Conservation (phyloP, 2,113 vertebrate genomes). For the Cyphomyrus discorhynchus region DNA sequence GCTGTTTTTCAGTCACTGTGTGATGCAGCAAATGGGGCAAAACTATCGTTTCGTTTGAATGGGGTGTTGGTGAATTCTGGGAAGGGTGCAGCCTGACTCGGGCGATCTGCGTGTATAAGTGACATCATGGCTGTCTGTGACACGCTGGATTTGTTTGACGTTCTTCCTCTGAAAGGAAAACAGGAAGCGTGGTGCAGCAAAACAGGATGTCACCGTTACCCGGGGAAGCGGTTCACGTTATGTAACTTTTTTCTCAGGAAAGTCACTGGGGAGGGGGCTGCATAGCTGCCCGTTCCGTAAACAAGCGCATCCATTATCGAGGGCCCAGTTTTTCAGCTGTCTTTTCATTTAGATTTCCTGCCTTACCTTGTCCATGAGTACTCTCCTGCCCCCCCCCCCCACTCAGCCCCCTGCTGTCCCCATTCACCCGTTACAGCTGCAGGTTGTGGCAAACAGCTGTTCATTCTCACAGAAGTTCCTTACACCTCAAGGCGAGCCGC, state of each 20-base stretch:
- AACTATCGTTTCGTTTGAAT: not conserved
- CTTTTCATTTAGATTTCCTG: not conserved
- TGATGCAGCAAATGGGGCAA: not conserved
- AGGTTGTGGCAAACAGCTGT: constrained; percentile 13
- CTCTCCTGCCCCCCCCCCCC: not conserved
- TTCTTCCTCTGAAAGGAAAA: not conserved
- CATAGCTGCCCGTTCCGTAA: not conserved
- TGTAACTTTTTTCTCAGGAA: not conserved
- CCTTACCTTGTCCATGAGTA: not conserved
- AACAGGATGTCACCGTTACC: not conserved
- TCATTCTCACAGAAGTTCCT: not conserved
- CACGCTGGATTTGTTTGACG: not conserved
- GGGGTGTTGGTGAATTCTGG: not conserved
- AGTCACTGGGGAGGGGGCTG: not conserved
- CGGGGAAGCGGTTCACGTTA: not conserved
- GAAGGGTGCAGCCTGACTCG: not conserved
- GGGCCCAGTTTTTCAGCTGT: not conserved
- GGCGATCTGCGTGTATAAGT: not conserved
- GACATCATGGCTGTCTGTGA: not conserved
- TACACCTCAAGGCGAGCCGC: not conserved
- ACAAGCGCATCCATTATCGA: not conserved
- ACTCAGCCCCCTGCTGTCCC: not conserved
- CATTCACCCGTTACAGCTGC: not conserved
- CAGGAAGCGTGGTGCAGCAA: not conserved
- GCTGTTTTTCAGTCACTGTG: not conserved